Evolutionary conservation across 2,888 invertebrate species (phyloP).

Genomic region (Zonitis immaculata): DNA sequence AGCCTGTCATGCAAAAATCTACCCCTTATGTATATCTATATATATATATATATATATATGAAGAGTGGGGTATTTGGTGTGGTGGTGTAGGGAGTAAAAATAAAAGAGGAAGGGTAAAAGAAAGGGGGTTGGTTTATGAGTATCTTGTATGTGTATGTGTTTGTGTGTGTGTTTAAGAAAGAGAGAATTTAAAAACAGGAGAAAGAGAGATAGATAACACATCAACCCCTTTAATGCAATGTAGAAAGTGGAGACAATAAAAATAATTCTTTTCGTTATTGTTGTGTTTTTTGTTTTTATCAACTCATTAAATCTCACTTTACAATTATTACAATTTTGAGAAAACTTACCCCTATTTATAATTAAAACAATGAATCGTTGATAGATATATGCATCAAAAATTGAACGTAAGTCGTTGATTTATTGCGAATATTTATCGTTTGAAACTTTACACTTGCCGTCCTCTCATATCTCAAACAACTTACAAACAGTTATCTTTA

Average conservation of each 20-base stretch:
- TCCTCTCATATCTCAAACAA: constrained; percentile 8
- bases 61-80: constrained; percentile 6
- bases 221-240: constrained; percentile 44
- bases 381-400: no score
- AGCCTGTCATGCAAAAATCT: constrained; percentile 47
- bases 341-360: constrained; percentile 17
- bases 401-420: no score
- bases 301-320: constrained; percentile 35
- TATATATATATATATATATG: no score
- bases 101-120: no score
- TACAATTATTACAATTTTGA: constrained; percentile 38
- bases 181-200: no score
- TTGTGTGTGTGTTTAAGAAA: no score
- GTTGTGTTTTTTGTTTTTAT: no score
- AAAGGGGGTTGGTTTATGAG: no score
- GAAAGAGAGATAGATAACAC: constrained; percentile 19
- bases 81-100: neutral
- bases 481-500: neutral
- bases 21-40: no score
- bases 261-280: constrained; percentile 44
- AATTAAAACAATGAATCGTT: no score
- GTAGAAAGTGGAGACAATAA: constrained; percentile 44
- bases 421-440: no score
- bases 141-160: no score
- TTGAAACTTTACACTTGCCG: constrained; percentile 5